These are phyloP conservation scores for Clupea harengus DNA, from an alignment of 2,113 vertebrate genomes.

Conservation along the genomic window DNA sequence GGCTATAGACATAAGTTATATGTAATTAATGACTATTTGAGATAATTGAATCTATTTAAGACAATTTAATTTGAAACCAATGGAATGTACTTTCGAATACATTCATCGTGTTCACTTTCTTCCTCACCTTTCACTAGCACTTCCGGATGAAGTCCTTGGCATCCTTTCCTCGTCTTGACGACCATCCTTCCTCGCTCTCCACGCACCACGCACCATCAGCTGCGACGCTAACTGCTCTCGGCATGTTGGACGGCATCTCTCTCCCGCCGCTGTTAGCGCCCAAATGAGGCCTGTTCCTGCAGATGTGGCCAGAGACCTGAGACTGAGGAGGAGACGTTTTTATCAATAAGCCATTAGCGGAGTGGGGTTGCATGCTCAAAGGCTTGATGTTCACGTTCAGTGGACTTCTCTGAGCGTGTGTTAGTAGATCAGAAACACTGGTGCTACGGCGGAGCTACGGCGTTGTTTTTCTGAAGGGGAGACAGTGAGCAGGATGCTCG, in stretches of 20 bases:
- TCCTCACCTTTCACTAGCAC: not conserved
- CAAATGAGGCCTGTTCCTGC: slow-evolving; percentile 32
- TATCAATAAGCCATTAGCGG: slow-evolving; percentile 55
- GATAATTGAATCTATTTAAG: not conserved
- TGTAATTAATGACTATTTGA: not conserved
- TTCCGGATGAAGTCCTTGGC: not conserved
- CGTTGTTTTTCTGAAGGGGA: slow-evolving; percentile 2
- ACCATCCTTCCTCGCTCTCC: not conserved
- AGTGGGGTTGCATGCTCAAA: slow-evolving; percentile 30
- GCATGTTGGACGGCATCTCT: slow-evolving; percentile 31
- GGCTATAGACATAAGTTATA: not conserved
- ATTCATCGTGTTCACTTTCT: not conserved
- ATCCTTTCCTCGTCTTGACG: not conserved
- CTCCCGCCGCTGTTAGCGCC: slow-evolving; percentile 20
- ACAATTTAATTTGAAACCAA: not conserved
- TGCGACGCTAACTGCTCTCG: slow-evolving; percentile 19
- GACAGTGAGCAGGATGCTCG: slow-evolving; percentile 1
- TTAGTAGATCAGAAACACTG: slow-evolving; percentile 36
- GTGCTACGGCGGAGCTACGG: not conserved
- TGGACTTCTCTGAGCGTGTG: slow-evolving; percentile 33
- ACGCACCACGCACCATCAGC: slow-evolving; percentile 6
- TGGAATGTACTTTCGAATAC: not conserved
- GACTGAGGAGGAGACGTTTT: slow-evolving; percentile 48
- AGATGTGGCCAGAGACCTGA: slow-evolving; percentile 43
- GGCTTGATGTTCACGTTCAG: slow-evolving; percentile 19